A percentile compares a stretch with the other conserved stretches of the same genome.
Conservation (phyloP, 2,797 vertebrate species). For the Acrossocheilus fasciatus region DNA sequence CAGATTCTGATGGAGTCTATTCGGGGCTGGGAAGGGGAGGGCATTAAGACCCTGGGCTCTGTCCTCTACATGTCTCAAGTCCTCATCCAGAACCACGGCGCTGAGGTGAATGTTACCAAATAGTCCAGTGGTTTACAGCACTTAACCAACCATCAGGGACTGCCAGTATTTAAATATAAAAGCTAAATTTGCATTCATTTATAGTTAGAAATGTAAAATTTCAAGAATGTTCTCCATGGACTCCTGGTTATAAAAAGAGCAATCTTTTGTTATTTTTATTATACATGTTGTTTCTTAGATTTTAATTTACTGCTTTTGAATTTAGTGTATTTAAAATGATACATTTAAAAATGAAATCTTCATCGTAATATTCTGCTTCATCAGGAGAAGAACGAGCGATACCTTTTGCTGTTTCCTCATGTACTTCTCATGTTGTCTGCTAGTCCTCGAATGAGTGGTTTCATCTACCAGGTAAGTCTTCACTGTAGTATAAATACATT, state of each 20-base stretch:
- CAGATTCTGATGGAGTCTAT: conserved; percentile 97
- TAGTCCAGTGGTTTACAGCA: not conserved
- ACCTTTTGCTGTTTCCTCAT: conserved; percentile 95
- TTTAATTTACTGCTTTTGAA: not conserved
- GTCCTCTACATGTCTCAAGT: conserved; percentile 97
- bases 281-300: not conserved
- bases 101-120: conserved; percentile 82
- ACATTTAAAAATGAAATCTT: not conserved
- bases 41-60: conserved; percentile 91
- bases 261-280: not conserved
- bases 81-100: conserved; percentile 90
- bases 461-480: conserved; percentile 94
- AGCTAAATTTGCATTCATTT: not conserved
- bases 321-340: not conserved
- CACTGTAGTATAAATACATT: not conserved
- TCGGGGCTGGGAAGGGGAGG: conserved; percentile 96
- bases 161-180: not conserved
- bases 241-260: not conserved
- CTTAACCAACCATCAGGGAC: not conserved
- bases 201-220: not conserved
- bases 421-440: conserved; percentile 95
- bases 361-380: not conserved
- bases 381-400: conserved; percentile 97
- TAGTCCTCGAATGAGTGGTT: conserved; percentile 98
- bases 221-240: not conserved